These are phyloP conservation scores for Dolichallabes microphthalmus DNA, from an alignment of 2,113 vertebrate species.

Conservation along the genomic window DNA sequence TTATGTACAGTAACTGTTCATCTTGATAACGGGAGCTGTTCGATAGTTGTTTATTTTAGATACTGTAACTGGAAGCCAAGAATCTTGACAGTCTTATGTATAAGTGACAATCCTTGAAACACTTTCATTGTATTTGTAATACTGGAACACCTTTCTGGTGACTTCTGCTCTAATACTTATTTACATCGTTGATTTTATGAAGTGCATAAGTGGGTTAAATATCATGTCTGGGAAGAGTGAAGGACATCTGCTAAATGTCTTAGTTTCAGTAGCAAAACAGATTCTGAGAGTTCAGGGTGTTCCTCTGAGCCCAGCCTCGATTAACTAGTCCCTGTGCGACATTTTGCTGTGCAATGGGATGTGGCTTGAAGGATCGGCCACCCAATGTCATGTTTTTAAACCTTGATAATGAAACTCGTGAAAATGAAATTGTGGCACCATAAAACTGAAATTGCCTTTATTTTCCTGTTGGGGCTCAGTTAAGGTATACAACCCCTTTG, in stretches of 20 bases:
- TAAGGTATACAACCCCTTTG: conserved; percentile 15
- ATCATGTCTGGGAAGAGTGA: background rate
- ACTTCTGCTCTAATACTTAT: conserved; percentile 42
- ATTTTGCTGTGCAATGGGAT: conserved; percentile 49
- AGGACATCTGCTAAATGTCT: conserved; percentile 60
- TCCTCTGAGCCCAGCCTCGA: conserved; percentile 58
- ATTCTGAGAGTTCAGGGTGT: conserved; percentile 62
- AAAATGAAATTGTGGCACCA: conserved; percentile 40
- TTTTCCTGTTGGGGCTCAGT: conserved; percentile 16
- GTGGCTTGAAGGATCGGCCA: conserved; percentile 50
- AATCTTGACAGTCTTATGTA: conserved; percentile 54
- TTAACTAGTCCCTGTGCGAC: conserved; percentile 64
- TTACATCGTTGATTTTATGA: conserved; percentile 40
- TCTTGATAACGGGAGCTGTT: conserved; percentile 56
- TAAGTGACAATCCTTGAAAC: background rate
- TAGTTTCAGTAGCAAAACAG: conserved; percentile 56
- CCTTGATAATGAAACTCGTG: conserved; percentile 55
- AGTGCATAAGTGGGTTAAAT: conserved; percentile 52
- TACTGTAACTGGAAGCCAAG: conserved; percentile 55
- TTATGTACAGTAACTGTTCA: conserved; percentile 65
- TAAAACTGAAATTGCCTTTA: conserved; percentile 23
- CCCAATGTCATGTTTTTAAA: conserved; percentile 56
- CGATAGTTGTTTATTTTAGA: conserved; percentile 68
- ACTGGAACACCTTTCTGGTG: too few species aligned
- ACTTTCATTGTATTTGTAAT: background rate